Percentiles rank a stretch among this genome's conserved stretches.
These are phyloP conservation scores for Drosophila arawakana DNA, from an alignment of 1,140 invertebrate species.

Conservation along the genomic window DNA sequence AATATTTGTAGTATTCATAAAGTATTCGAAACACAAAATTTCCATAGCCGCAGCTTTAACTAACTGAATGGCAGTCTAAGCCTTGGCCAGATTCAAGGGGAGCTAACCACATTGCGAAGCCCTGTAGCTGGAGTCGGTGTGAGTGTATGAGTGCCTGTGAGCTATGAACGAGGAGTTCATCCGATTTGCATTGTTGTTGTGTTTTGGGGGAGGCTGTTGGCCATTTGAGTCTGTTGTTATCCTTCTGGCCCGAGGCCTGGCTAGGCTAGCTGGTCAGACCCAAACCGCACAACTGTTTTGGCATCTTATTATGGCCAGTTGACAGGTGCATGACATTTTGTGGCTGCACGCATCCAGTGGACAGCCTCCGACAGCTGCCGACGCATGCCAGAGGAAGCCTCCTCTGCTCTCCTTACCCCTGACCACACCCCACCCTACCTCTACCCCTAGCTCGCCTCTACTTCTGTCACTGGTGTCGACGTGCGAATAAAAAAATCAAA, in stretches of 20 bases:
- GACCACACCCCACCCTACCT: not conserved
- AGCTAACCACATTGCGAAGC: slow-evolving; percentile 5
- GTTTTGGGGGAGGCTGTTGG: slow-evolving; percentile 12
- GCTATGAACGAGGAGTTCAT: slow-evolving; percentile 38
- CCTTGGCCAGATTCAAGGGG: slow-evolving; percentile 1
- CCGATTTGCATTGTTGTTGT: slow-evolving; percentile 1
- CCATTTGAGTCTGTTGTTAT: slow-evolving; percentile 58
- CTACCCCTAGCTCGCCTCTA: not conserved
- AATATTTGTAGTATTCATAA: slow-evolving; percentile 15
- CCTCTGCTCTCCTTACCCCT: slow-evolving; percentile 1
- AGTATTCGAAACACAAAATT: slow-evolving; percentile 8
- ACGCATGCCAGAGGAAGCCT: slow-evolving; percentile 19
- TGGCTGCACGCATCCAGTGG: slow-evolving; percentile 65
- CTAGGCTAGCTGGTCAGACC: slow-evolving; percentile 29
- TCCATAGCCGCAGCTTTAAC: slow-evolving; percentile 2
- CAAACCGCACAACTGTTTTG: slow-evolving; percentile 79
- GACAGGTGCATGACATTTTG: slow-evolving; percentile 81
- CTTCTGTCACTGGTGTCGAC: slow-evolving; percentile 53
- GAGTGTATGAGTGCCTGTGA: not conserved
- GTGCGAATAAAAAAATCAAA: slow-evolving; percentile 48
- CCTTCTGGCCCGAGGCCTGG: slow-evolving; percentile 43
- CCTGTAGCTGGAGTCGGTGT: not conserved
- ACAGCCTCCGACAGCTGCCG: slow-evolving; percentile 39
- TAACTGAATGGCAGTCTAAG: slow-evolving; percentile 4
- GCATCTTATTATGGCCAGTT: slow-evolving; percentile 79